Conservation (phyloP, 1,140 invertebrate genomes). For the Apocrypta bakeri region DNA sequence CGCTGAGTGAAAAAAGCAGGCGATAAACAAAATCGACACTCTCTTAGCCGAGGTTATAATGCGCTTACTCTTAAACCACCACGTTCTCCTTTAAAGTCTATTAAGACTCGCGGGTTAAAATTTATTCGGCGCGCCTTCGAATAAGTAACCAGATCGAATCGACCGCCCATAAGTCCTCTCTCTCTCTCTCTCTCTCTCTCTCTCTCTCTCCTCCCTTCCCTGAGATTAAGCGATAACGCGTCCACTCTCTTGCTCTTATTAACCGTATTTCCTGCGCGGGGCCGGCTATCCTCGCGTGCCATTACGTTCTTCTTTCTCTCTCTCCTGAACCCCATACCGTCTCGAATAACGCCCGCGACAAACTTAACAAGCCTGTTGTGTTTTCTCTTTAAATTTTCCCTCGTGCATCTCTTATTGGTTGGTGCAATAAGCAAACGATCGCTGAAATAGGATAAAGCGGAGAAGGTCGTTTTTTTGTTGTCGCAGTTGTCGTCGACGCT, state of each 20-base stretch:
- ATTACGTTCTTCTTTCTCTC: slow-evolving; percentile 17
- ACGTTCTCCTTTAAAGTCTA: slow-evolving; percentile 37
- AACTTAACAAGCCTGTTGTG: slow-evolving; percentile 28
- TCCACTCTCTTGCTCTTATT: slow-evolving; percentile 36
- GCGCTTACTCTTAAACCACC: neutral
- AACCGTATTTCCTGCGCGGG: slow-evolving; percentile 43
- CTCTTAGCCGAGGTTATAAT: slow-evolving; percentile 15
- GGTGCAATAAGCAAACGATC: neutral
- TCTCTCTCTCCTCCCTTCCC: neutral
- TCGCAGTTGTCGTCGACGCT: neutral
- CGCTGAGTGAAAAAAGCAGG: neutral
- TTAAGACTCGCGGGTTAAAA: slow-evolving; percentile 37
- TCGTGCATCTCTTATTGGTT: neutral
- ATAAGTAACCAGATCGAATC: slow-evolving; percentile 47
- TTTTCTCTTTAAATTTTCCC: neutral
- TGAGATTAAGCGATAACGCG: slow-evolving; percentile 45
- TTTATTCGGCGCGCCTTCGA: slow-evolving; percentile 41
- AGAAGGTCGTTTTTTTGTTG: slow-evolving; percentile 2
- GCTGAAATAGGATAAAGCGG: neutral
- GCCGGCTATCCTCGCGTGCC: slow-evolving; percentile 5
- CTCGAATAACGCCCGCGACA: slow-evolving; percentile 33
- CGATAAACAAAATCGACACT: slow-evolving; percentile 28
- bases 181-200: neutral
- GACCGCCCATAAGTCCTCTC: slow-evolving; percentile 27
- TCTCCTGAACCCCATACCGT: neutral